Conservation (phyloP, 64 coral and sea anemone species). For the Actinia equina region DNA sequence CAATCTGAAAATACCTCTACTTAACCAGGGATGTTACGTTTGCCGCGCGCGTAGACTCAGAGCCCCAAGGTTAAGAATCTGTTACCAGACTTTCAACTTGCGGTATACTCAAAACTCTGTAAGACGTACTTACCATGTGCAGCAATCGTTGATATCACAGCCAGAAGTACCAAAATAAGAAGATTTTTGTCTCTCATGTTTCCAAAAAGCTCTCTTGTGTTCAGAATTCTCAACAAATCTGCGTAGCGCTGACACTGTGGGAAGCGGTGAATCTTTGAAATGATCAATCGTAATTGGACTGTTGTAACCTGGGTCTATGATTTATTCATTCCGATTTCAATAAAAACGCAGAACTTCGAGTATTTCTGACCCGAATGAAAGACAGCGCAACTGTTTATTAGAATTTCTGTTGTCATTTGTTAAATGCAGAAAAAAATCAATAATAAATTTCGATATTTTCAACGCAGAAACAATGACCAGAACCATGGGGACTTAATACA, state of each 20-base stretch:
- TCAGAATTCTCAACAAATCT: background rate
- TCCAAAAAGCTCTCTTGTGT: background rate
- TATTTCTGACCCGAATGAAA: background rate
- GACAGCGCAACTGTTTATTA: background rate
- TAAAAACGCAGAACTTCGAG: background rate
- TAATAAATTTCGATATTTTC: background rate
- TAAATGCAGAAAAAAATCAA: background rate
- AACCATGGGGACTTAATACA: background rate
- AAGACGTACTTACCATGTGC: background rate
- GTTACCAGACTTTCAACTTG: background rate
- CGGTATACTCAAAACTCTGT: background rate
- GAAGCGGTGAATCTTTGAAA: constrained; percentile 15
- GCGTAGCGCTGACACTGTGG: background rate
- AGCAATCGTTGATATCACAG: background rate
- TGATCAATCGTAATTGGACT: constrained; percentile 17
- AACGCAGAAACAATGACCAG: background rate
- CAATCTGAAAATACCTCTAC: background rate
- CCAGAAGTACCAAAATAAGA: background rate
- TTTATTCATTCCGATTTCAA: constrained; percentile 12
- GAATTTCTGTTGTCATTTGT: background rate
- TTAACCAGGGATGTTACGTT: no score
- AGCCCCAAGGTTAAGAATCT: background rate
- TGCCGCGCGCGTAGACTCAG: background rate
- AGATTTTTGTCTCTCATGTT: background rate
- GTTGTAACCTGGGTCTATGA: background rate